A percentile compares a stretch with the other conserved stretches of the same genome.
Conservation (phyloP, 1,140 invertebrate species). For the Arctopsyche grandis region DNA sequence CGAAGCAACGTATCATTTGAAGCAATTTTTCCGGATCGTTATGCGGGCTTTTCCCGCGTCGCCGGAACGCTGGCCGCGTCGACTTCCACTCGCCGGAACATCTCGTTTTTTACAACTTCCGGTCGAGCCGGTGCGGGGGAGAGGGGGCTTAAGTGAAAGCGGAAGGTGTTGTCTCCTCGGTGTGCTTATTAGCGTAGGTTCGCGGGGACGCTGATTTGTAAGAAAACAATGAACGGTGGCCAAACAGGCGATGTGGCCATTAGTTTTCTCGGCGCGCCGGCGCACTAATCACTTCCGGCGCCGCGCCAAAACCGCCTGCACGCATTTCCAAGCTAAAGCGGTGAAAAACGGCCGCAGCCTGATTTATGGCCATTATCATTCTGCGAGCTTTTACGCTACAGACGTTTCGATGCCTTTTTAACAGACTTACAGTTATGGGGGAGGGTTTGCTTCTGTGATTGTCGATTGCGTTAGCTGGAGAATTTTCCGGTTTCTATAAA, state of each 20-base stretch:
- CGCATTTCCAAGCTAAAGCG: neutral
- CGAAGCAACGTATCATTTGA: slow-evolving; percentile 1
- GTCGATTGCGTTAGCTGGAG: no score
- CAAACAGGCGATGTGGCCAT: slow-evolving; percentile 51
- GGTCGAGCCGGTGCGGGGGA: neutral
- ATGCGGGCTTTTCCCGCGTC: no score
- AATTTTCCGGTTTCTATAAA: no score
- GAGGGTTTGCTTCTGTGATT: no score
- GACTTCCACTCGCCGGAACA: neutral
- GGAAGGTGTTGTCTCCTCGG: neutral
- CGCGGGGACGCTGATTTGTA: slow-evolving; percentile 42
- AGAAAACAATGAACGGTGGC: slow-evolving; percentile 53
- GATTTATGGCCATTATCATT: slow-evolving; percentile 12
- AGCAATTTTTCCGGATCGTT: neutral
- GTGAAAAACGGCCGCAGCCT: neutral
- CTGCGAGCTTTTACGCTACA: neutral
- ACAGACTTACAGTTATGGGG: no score
- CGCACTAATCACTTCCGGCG: slow-evolving; percentile 49
- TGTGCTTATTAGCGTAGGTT: neutral
- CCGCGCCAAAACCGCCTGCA: slow-evolving; percentile 1
- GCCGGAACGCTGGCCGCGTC: neutral
- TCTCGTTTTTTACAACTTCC: slow-evolving; percentile 25
- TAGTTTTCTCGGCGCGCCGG: slow-evolving; percentile 41
- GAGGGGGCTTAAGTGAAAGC: neutral
- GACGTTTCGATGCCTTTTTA: neutral